Evolutionary conservation across 2,113 vertebrate genomes (phyloP).

Genomic region (Corythornis madagascariensis): DNA sequence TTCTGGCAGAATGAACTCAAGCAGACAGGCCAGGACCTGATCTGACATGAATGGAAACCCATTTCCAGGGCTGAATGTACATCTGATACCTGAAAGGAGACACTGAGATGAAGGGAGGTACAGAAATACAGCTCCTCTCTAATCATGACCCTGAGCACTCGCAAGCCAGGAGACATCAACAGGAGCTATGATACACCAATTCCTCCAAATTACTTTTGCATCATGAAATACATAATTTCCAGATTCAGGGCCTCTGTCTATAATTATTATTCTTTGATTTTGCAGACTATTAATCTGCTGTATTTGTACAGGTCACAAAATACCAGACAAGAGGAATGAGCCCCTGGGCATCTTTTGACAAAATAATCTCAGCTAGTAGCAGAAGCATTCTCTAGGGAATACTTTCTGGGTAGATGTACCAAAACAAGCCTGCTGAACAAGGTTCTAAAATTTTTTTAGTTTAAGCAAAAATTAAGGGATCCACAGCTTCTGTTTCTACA

Average conservation of each 20-base stretch:
- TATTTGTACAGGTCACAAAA: not conserved
- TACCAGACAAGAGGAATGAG: not conserved
- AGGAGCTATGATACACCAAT: not conserved
- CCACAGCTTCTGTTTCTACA: not conserved
- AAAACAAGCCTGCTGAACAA: not conserved
- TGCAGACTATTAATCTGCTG: not conserved
- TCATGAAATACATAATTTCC: not conserved
- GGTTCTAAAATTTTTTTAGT: not conserved
- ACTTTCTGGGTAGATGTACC: not conserved
- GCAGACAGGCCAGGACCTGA: not conserved
- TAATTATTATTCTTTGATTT: not conserved
- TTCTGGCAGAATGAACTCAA: not conserved
- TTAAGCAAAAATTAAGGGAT: not conserved
- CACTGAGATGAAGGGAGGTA: not conserved
- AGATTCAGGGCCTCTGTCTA: not conserved
- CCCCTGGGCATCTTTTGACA: not conserved
- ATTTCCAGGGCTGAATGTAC: not conserved
- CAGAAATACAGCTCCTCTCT: not conserved
- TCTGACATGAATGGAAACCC: not conserved
- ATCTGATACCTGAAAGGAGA: constrained; percentile 36
- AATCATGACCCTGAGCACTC: not conserved
- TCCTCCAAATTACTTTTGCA: not conserved
- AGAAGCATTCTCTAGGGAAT: not conserved
- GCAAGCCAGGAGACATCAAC: not conserved
- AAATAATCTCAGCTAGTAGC: accelerated